These are phyloP conservation scores for Montipora capitata DNA, from an alignment of 92 coral and sea anemone species.

Conservation along the genomic window DNA sequence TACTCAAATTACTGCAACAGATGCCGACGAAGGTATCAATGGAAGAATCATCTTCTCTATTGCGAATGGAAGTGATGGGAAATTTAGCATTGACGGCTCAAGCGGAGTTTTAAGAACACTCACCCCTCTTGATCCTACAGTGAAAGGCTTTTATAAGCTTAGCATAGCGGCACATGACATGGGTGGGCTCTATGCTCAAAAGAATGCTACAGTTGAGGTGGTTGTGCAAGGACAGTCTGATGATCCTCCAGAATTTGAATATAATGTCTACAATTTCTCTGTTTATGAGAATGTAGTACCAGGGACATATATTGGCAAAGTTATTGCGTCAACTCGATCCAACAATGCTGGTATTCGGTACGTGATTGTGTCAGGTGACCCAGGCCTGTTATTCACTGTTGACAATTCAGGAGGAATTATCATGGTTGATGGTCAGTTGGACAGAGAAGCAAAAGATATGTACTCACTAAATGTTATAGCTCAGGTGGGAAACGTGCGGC, in stretches of 20 bases:
- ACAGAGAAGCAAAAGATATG: conserved; percentile 80
- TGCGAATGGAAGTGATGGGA: conserved; percentile 62
- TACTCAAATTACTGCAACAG: conserved; percentile 86
- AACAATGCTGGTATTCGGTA: conserved; percentile 73
- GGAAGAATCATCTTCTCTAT: conserved; percentile 77
- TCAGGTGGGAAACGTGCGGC: conserved; percentile 76
- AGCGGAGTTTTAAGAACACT: conserved; percentile 77
- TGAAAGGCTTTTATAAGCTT: conserved; percentile 76
- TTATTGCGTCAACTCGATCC: conserved; percentile 84
- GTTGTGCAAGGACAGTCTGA: conserved; percentile 88
- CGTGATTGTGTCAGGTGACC: conserved; percentile 91
- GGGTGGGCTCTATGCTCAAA: conserved; percentile 79
- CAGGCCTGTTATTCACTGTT: conserved; percentile 76
- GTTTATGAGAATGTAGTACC: conserved; percentile 93
- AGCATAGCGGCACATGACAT: conserved; percentile 87
- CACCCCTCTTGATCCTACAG: conserved; percentile 68
- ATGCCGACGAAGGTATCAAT: conserved; percentile 85
- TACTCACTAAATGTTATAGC: conserved; percentile 83
- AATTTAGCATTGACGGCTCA: conserved; percentile 68
- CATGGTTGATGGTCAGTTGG: conserved; percentile 81
- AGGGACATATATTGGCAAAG: conserved; percentile 90
- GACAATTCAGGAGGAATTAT: conserved; percentile 93
- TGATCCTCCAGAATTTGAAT: conserved; percentile 86
- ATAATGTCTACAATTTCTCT: conserved; percentile 79
- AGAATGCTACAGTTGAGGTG: conserved; percentile 83